Conservation (phyloP, 2,113 vertebrate genomes). For the Ornithorhynchus anatinus region DNA sequence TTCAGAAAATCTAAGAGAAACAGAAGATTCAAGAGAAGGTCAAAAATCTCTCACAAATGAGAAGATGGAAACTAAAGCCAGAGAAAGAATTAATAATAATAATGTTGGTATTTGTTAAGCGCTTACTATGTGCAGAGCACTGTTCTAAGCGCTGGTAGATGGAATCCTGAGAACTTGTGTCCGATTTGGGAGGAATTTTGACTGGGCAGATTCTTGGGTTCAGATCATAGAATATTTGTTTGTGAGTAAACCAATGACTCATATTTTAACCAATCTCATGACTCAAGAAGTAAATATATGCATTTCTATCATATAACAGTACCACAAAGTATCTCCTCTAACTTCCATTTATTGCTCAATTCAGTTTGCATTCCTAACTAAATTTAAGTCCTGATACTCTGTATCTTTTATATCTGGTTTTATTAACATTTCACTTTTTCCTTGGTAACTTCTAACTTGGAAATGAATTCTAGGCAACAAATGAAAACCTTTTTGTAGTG, state of each 20-base stretch:
- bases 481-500: too few species aligned
- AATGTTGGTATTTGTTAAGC: too few species aligned
- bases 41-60: background rate
- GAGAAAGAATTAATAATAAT: background rate
- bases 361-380: too few species aligned
- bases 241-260: background rate
- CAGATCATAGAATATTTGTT: background rate
- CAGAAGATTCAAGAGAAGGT: background rate
- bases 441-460: too few species aligned
- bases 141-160: background rate
- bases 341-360: too few species aligned
- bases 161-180: background rate
- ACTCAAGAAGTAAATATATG: slow-evolving; percentile 19
- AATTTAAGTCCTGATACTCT: too few species aligned
- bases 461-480: too few species aligned
- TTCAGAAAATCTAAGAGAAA: too few species aligned
- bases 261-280: background rate
- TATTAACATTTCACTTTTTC: too few species aligned
- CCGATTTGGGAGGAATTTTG: background rate
- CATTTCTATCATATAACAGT: background rate
- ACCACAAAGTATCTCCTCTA: too few species aligned
- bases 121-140: too few species aligned
- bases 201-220: background rate
- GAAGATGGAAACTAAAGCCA: background rate
- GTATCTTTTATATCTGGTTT: too few species aligned